Percentiles rank a stretch among this genome's conserved stretches.
phyloP scores from a whole-genome alignment of 2,888 invertebrate genomes.

The Schizotus pectinicornis region DNA sequence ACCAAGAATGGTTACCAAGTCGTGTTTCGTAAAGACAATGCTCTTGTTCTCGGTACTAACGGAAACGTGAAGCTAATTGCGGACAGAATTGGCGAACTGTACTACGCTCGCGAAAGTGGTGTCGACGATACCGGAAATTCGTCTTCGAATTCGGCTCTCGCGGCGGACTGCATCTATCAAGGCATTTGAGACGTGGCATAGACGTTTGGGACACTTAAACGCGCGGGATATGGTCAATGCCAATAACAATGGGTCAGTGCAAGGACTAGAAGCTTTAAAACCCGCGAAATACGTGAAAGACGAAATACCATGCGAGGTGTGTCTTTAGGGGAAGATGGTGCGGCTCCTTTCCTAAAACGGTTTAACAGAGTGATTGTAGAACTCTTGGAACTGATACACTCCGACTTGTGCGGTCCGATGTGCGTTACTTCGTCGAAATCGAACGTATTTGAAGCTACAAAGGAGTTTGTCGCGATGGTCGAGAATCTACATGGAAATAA shows the following conservation, averaged over 20 bases:
- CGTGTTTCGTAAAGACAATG: constrained; percentile 14
- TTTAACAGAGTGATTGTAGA: not conserved
- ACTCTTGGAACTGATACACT: not conserved
- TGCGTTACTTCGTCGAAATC: not conserved
- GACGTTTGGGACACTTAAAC: too few relatives aligned
- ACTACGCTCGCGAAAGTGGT: constrained; percentile 3
- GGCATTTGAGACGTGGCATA: constrained; percentile 23
- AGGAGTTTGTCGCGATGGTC: constrained; percentile 25
- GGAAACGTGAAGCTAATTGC: too few relatives aligned
- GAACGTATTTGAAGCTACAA: not conserved
- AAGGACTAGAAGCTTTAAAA: too few relatives aligned
- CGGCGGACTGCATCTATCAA: too few relatives aligned
- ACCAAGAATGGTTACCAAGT: constrained; percentile 22
- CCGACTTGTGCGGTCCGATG: constrained; percentile 1
- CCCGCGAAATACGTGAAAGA: too few relatives aligned
- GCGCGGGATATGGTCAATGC: too few relatives aligned
- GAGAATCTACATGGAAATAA: constrained; percentile 29
- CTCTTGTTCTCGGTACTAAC: constrained; percentile 7
- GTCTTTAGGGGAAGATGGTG: not conserved
- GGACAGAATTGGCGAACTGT: constrained; percentile 7
- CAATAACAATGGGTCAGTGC: not conserved
- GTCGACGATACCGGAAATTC: not conserved
- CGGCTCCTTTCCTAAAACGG: not conserved
- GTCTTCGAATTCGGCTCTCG: too few relatives aligned
- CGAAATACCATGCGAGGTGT: not conserved